phyloP scores from a whole-genome alignment of 1,140 invertebrate species.

The Trigoniulus corallinus region DNA sequence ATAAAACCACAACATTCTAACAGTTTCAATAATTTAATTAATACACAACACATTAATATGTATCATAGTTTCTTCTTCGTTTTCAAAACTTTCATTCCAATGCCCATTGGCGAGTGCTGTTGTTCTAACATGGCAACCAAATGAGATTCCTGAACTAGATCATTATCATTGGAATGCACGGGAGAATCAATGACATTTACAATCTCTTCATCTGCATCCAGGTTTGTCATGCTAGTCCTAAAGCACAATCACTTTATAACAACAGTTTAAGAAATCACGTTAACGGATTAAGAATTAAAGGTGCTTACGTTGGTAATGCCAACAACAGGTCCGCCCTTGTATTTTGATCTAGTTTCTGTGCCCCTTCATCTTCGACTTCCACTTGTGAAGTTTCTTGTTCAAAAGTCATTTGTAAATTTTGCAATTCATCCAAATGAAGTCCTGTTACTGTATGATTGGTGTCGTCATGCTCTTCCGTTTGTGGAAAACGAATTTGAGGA shows the following conservation, averaged over 20 bases:
- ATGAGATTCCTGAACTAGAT: neutral
- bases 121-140: neutral
- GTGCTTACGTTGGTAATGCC: neutral
- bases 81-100: no score
- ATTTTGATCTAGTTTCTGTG: neutral
- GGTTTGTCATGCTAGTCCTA: neutral
- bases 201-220: neutral
- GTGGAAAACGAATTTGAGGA: constrained; percentile 29
- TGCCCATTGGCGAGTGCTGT: no score
- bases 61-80: no score
- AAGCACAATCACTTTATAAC: neutral
- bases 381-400: constrained; percentile 4
- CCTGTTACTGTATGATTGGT: neutral
- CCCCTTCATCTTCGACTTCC: constrained; percentile 3
- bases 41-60: no score
- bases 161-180: neutral
- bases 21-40: no score
- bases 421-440: constrained; percentile 8
- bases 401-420: neutral
- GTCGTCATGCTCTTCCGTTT: constrained; percentile 5
- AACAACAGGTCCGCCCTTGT: no score
- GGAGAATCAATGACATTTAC: neutral
- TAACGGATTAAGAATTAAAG: neutral
- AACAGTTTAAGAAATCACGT: neutral
- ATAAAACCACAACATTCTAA: no score